Evolutionary conservation across 2,888 invertebrate genomes (phyloP).

Genomic region (Phalera bucephala): DNA sequence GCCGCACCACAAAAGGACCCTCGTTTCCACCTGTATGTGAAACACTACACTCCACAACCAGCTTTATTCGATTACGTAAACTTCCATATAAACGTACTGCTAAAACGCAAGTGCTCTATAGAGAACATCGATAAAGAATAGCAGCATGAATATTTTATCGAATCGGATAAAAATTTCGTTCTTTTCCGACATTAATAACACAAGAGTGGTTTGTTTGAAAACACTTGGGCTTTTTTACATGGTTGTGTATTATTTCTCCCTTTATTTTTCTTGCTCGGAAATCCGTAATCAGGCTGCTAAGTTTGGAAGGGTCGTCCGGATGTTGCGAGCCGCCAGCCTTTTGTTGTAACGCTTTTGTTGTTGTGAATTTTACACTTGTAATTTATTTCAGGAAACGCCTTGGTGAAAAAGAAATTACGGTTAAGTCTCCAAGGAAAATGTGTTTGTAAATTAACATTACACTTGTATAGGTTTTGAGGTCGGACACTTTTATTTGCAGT

Average conservation of each 20-base stretch:
- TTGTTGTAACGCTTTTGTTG: conserved; percentile 82
- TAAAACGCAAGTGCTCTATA: conserved; percentile 57
- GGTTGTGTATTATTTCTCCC: conserved; percentile 63
- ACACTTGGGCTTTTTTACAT: conserved; percentile 51
- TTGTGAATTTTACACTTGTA: conserved; percentile 83
- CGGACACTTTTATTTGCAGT: conserved; percentile 43
- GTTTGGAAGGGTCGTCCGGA: conserved; percentile 82
- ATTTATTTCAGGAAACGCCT: conserved; percentile 82
- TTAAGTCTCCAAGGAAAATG: conserved; percentile 79
- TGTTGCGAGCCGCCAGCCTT: conserved; percentile 80
- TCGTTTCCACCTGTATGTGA: conserved; percentile 66
- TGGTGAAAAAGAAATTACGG: conserved; percentile 80
- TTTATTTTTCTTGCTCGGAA: conserved; percentile 77
- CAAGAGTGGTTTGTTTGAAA: conserved; percentile 51
- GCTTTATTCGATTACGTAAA: conserved; percentile 69
- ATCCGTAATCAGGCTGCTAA: conserved; percentile 82
- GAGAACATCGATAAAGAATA: conserved; percentile 47
- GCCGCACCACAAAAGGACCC: conserved; percentile 50
- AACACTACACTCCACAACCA: conserved; percentile 68
- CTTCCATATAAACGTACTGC: conserved; percentile 63
- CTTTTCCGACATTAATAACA: conserved; percentile 39
- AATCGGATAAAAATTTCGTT: conserved; percentile 27
- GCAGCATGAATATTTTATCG: conserved; percentile 7
- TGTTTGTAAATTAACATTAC: conserved; percentile 78
- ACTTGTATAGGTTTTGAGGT: conserved; percentile 57